Percentiles rank a stretch among this genome's conserved stretches.
Evolutionary conservation across 2,797 vertebrate species (phyloP).

Genomic region (Jordanella pulchra): DNA sequence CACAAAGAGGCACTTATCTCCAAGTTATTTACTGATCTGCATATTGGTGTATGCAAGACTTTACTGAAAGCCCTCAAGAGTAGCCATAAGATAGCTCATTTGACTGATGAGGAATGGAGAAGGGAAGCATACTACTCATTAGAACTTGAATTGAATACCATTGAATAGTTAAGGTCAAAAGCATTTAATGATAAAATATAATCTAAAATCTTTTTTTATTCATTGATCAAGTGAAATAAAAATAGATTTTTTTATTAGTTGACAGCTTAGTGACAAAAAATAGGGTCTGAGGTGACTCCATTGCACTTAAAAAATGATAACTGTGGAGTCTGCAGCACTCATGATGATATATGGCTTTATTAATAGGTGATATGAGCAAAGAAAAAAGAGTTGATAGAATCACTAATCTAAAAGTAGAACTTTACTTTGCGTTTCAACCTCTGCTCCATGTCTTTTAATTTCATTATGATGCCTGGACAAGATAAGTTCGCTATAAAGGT

Average conservation of each 20-base stretch:
- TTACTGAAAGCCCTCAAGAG: slow-evolving; percentile 44
- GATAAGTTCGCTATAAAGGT: slow-evolving; percentile 44
- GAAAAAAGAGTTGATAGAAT: slow-evolving; percentile 26
- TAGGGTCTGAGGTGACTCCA: slow-evolving; percentile 11
- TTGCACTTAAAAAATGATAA: slow-evolving; percentile 31
- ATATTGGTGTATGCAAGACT: neutral
- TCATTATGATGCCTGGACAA: slow-evolving; percentile 47
- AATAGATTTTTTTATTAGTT: too few relatives aligned
- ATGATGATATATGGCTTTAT: slow-evolving; percentile 57
- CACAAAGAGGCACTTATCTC: too few relatives aligned
- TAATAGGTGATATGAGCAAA: slow-evolving; percentile 34
- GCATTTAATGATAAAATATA: slow-evolving; percentile 42
- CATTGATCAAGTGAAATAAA: slow-evolving; percentile 21
- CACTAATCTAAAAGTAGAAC: slow-evolving; percentile 10
- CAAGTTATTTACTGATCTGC: too few relatives aligned
- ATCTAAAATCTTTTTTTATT: slow-evolving; percentile 46
- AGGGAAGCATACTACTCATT: slow-evolving; percentile 22
- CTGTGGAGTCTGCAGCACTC: slow-evolving; percentile 24
- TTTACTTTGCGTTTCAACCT: neutral
- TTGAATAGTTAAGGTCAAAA: slow-evolving; percentile 13
- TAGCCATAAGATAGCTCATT: slow-evolving; percentile 42
- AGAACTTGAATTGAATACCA: slow-evolving; percentile 39
- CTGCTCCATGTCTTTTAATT: slow-evolving; percentile 43
- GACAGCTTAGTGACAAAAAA: slow-evolving; percentile 32
- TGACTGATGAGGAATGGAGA: slow-evolving; percentile 20